Conservation (phyloP, 2,113 vertebrate genomes). For the Motacilla tschutschensis region DNA sequence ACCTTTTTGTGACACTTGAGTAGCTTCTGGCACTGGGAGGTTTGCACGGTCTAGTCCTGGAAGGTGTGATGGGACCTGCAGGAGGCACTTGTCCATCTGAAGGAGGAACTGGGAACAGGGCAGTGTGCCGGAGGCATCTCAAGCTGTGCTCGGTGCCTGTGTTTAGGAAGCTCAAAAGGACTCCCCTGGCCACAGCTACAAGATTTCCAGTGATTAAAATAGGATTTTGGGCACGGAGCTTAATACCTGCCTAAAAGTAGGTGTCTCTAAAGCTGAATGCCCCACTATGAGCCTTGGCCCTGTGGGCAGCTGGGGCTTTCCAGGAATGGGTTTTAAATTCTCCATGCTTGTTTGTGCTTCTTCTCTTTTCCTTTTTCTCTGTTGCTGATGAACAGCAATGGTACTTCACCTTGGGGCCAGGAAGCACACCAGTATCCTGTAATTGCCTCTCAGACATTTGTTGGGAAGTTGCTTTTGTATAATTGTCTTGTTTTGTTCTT, state of each 20-base stretch:
- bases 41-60: neutral
- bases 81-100: neutral
- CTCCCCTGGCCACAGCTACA: neutral
- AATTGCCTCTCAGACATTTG: conserved; percentile 26
- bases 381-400: neutral
- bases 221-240: neutral
- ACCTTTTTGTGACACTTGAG: neutral
- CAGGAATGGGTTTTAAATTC: neutral
- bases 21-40: neutral
- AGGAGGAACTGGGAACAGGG: neutral
- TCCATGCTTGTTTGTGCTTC: neutral
- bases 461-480: conserved; percentile 49
- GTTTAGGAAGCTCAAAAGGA: neutral
- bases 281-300: neutral
- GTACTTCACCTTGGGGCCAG: conserved; percentile 27
- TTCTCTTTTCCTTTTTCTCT: conserved; percentile 15
- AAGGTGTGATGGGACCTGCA: neutral
- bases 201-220: neutral
- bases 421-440: conserved; percentile 29
- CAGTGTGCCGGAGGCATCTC: neutral
- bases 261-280: neutral
- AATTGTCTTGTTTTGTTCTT: conserved; percentile 51
- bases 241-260: neutral
- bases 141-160: neutral
- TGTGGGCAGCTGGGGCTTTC: neutral